Evolutionary conservation across 2,113 vertebrate species (phyloP).

Genomic region (Ciconia boyciana): DNA sequence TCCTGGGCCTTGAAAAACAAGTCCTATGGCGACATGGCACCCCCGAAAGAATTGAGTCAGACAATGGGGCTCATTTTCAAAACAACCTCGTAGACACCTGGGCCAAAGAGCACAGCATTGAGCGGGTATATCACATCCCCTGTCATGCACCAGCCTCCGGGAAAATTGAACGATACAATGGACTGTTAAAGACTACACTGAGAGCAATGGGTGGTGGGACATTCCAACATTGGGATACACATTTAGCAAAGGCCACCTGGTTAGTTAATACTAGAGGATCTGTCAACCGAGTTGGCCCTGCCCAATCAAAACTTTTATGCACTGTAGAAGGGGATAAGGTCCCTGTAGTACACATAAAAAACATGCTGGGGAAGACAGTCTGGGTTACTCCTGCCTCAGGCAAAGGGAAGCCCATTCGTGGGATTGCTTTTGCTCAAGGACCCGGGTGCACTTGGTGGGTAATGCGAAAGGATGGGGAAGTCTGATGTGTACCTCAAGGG

Average conservation of each 20-base stretch:
- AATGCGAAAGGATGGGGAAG: too few species aligned
- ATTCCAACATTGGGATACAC: background rate
- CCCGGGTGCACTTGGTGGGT: too few species aligned
- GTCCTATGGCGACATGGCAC: background rate
- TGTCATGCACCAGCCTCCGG: background rate
- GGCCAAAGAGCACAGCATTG: background rate
- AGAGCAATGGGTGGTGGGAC: background rate
- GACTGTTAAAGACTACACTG: background rate
- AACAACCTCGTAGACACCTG: background rate
- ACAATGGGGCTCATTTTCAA: background rate
- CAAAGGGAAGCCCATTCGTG: too few species aligned
- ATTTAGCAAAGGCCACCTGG: background rate
- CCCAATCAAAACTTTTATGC: too few species aligned
- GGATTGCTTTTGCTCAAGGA: too few species aligned
- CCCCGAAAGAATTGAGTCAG: background rate
- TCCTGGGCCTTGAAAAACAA: background rate
- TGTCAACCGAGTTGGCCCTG: too few species aligned
- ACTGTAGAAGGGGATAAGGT: too few species aligned
- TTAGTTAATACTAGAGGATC: background rate
- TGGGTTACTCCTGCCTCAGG: too few species aligned
- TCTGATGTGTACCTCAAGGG: too few species aligned
- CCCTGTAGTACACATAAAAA: too few species aligned
- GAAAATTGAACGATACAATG: background rate
- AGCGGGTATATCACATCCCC: background rate
- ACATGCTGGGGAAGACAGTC: too few species aligned